phyloP scores from a whole-genome alignment of 1,140 invertebrate species.

The Drosophila aff. region DNA sequence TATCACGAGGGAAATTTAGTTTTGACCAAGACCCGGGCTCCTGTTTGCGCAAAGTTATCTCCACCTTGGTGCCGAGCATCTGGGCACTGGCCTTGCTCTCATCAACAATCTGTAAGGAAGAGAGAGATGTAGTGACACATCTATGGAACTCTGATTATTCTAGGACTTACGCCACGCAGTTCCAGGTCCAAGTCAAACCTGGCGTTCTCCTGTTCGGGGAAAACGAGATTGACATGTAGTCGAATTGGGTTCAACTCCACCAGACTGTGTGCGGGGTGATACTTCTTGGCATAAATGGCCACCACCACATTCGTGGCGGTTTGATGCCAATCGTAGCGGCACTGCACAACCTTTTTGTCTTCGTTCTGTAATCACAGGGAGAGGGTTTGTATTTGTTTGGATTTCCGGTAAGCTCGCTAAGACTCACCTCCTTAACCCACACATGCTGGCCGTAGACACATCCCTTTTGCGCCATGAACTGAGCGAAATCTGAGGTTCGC shows the following conservation, averaged over 20 bases:
- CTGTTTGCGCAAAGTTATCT: conserved; percentile 96
- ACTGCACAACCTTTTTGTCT: conserved; percentile 87
- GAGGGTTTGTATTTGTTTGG: too few species aligned
- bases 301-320: conserved; percentile 93
- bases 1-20: conserved; percentile 88
- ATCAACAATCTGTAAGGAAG: conserved; percentile 88
- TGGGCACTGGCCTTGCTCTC: conserved; percentile 89
- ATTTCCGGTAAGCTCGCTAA: too few species aligned
- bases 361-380: conserved; percentile 49
- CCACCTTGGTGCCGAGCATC: conserved; percentile 97
- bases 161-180: conserved; percentile 90
- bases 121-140: neutral
- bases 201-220: conserved; percentile 91
- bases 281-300: conserved; percentile 96
- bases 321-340: conserved; percentile 97
- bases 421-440: conserved; percentile 92
- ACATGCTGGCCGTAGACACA: conserved; percentile 94
- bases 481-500: conserved; percentile 96
- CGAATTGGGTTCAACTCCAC: conserved; percentile 95
- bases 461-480: conserved; percentile 94
- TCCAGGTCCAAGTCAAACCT: conserved; percentile 93
- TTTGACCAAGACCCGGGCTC: conserved; percentile 93
- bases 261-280: conserved; percentile 90
- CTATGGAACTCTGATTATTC: conserved; percentile 58
- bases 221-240: conserved; percentile 91